Percentiles rank a stretch among this genome's conserved stretches.
Conservation (phyloP, 2,888 invertebrate genomes). For the Podotricha telesiphe region DNA sequence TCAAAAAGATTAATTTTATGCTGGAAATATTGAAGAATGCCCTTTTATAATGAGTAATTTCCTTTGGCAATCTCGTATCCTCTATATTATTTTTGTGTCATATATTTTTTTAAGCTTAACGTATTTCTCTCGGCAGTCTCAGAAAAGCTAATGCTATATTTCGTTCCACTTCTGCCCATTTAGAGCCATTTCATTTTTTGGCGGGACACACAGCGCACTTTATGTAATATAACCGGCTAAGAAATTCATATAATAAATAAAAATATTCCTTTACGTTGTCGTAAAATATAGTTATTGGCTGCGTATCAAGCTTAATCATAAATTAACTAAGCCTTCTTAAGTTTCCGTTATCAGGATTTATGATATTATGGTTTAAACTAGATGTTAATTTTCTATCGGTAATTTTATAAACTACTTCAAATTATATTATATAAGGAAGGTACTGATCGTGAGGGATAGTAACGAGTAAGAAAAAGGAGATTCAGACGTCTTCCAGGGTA, state of each 20-base stretch:
- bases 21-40: too few species aligned
- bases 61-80: background rate
- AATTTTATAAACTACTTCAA: too few species aligned
- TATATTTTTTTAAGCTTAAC: slow-evolving; percentile 3
- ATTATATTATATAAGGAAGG: too few species aligned
- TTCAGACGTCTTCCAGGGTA: too few species aligned
- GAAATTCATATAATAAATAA: background rate
- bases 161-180: background rate
- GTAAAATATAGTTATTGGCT: background rate
- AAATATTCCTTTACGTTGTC: background rate
- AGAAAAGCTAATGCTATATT: slow-evolving; percentile 12
- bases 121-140: background rate
- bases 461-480: too few species aligned
- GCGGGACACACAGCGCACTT: background rate
- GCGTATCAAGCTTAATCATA: too few species aligned
- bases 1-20: too few species aligned
- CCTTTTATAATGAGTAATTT: background rate
- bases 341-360: too few species aligned
- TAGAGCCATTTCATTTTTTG: background rate
- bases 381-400: too few species aligned
- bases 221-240: background rate
- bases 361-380: too few species aligned
- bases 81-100: background rate
- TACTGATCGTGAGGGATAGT: too few species aligned
- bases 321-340: too few species aligned